Conservation (phyloP, 1,140 invertebrate genomes). For the Drosophila mojavensis region DNA sequence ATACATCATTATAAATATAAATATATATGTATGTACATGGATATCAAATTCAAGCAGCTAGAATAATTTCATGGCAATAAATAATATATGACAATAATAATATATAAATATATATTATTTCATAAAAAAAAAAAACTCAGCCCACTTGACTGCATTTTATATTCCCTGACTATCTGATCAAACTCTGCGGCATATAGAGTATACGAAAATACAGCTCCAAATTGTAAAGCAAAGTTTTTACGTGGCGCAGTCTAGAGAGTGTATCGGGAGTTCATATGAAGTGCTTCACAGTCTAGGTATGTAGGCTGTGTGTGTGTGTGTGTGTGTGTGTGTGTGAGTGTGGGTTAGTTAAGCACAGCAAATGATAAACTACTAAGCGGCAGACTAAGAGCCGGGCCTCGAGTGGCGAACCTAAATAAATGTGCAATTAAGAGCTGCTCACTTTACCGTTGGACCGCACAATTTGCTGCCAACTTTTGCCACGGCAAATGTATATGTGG, state of each 20-base stretch:
- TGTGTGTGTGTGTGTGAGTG: background rate
- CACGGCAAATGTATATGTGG: slow-evolving; percentile 2
- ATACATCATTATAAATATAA: too few species aligned
- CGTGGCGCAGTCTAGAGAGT: slow-evolving; percentile 5
- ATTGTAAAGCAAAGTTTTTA: slow-evolving; percentile 59
- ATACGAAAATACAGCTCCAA: slow-evolving; percentile 23
- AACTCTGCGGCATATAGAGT: background rate
- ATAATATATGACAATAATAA: too few species aligned
- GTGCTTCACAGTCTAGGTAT: slow-evolving; percentile 14
- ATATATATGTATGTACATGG: too few species aligned
- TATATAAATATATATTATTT: too few species aligned
- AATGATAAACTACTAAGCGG: slow-evolving; percentile 83
- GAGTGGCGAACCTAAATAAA: slow-evolving; percentile 79
- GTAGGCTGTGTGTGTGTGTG: slow-evolving; percentile 18
- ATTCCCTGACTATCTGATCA: too few species aligned
- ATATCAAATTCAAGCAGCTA: too few species aligned
- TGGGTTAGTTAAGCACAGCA: slow-evolving; percentile 74
- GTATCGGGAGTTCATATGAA: slow-evolving; percentile 36
- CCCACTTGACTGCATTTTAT: too few species aligned
- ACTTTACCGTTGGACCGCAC: slow-evolving; percentile 76
- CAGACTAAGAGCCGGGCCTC: slow-evolving; percentile 43
- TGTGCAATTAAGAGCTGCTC: slow-evolving; percentile 82
- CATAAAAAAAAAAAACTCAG: too few species aligned
- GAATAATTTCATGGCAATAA: too few species aligned
- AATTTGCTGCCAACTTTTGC: slow-evolving; percentile 77